Base-by-base conservation (phyloP, 1,140 invertebrate species). In the Diabrotica undecimpunctata region DNA sequence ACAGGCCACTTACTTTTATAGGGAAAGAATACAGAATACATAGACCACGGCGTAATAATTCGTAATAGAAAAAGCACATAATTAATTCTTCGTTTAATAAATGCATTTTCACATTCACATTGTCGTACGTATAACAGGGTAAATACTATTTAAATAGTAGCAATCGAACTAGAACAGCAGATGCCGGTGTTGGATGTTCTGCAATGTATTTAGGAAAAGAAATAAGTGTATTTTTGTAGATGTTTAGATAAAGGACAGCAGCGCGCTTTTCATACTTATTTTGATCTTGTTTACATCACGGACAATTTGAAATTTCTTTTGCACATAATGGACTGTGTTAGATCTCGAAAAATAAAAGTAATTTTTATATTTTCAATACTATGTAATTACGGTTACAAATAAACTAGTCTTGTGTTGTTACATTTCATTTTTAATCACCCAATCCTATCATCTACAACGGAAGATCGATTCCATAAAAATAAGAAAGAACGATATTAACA, bases 221-320 rank as follows among this genome's bases (percentile, higher is more conserved):
- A 37, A 66, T 69, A 59, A 62, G 64, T 69, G 67, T 69, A 69
- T 65, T 69, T 68, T 69, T 69, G 67, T 69, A 69, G 67, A 63
- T 69, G 67, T 69, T 54, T 62, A 60, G 64, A 54, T 51, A 54
- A 68, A 58, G 14, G 54, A 62, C 52, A 62, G 53, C 35, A 51
- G 12, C 12, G 12, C 6, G 58, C 58, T 54, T 60, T n/a, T 54
- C 13, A 65, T 41, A 35, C 13, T 68, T 69, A 53, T 54, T 54
- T 57, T 13, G 51, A 36, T 50, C 38, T 56, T 57, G 52, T 61
- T n/a, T 54, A 36, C 53, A 57, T 14, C 39, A 65, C 52, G 13
- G 51, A 65, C n/a, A 60, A 54, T 54, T 68, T 65, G 5, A 50
- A 36, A 38, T 37, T 56, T 64, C 37, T 59, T 68, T 68, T 65